These are phyloP conservation scores for Trissoscelio sp. DNA, from an alignment of 2,888 invertebrate genomes.

Conservation along the genomic window DNA sequence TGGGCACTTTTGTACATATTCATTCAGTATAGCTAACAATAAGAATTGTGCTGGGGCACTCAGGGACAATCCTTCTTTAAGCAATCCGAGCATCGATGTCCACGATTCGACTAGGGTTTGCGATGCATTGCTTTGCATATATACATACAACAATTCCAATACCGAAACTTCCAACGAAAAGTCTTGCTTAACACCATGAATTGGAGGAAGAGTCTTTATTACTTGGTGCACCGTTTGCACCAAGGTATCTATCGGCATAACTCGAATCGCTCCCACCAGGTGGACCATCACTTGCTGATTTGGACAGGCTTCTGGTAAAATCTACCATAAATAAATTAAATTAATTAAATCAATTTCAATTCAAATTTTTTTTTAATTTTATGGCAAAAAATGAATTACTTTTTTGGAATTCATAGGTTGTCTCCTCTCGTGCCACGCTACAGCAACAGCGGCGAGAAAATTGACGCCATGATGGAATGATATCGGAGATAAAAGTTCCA, in stretches of 20 bases:
- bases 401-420: conserved; percentile 84
- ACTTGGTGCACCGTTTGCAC: conserved; percentile 93
- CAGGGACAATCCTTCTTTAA: conserved; percentile 89
- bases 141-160: conserved; percentile 91
- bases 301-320: conserved; percentile 87
- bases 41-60: conserved; percentile 92
- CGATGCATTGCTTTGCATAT: conserved; percentile 88
- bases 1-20: conserved; percentile 92
- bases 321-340: conserved; percentile 80
- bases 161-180: conserved; percentile 91
- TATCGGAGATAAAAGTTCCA: conserved; percentile 93
- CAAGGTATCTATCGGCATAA: conserved; percentile 92
- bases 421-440: conserved; percentile 92
- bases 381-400: conserved; percentile 71
- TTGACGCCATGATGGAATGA: conserved; percentile 92
- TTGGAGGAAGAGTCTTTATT: conserved; percentile 89
- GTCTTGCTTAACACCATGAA: conserved; percentile 86
- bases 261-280: conserved; percentile 91
- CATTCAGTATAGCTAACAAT: conserved; percentile 90
- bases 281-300: conserved; percentile 91
- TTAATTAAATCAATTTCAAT: no score
- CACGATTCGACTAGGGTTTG: conserved; percentile 91
- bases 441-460: conserved; percentile 92
- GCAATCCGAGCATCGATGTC: conserved; percentile 89
- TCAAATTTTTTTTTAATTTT: no score